Conservation (phyloP, 2,888 invertebrate species). For the Rhagonycha lutea region DNA sequence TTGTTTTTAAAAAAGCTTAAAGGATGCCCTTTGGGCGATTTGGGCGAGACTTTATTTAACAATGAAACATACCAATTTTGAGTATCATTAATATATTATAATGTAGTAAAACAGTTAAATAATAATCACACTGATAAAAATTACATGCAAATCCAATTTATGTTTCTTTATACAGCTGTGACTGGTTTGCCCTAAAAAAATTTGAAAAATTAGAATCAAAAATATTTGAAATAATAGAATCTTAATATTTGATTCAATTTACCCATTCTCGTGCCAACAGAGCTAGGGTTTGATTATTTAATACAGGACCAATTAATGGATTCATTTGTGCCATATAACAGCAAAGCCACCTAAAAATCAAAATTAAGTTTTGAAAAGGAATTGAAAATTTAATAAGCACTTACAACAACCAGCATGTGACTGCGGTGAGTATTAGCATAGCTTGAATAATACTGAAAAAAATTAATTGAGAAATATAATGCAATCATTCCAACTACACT, state of each 20-base stretch:
- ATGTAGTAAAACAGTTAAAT: too few relatives aligned
- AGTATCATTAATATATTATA: too few relatives aligned
- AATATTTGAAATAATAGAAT: background rate
- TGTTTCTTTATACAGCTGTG: background rate
- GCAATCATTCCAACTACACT: slow-evolving; percentile 41
- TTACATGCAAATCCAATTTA: too few relatives aligned
- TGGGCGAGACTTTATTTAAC: too few relatives aligned
- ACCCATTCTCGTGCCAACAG: slow-evolving; percentile 83
- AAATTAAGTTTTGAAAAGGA: background rate
- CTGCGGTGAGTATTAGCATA: slow-evolving; percentile 82
- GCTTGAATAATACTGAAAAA: slow-evolving; percentile 80
- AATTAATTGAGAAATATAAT: slow-evolving; percentile 9
- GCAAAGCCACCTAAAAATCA: slow-evolving; percentile 77
- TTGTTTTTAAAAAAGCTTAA: too few relatives aligned
- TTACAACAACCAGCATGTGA: slow-evolving; percentile 90
- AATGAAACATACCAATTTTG: too few relatives aligned
- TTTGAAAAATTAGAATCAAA: background rate
- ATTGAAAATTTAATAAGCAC: slow-evolving; percentile 54
- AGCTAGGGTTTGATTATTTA: slow-evolving; percentile 70
- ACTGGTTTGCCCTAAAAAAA: background rate
- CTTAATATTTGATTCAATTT: slow-evolving; percentile 41
- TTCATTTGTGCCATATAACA: slow-evolving; percentile 94
- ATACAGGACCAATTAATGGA: slow-evolving; percentile 83
- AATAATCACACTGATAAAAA: too few relatives aligned
- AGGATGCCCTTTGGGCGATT: too few relatives aligned